Base-by-base conservation (phyloP, 2,113 vertebrate species). In the Sapajus apella region DNA sequence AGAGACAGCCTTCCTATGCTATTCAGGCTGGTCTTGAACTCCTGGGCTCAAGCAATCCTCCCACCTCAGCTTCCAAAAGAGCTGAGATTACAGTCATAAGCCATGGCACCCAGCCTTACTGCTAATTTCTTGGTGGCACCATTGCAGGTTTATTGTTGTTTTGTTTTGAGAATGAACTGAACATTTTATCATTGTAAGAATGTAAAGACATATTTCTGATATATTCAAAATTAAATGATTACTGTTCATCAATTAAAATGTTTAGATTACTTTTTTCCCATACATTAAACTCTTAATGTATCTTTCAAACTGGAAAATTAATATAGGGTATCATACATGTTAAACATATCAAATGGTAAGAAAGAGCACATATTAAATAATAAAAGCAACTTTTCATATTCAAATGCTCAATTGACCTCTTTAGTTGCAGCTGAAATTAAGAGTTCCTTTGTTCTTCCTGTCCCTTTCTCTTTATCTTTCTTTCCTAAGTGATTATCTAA, bases 231-330 rank as follows among this genome's bases (percentile, higher is more conserved):
- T 80, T 88, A 47, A 94, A 37, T 68, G 40, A 68, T 94, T 68
- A 77, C 27, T 90, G 6, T 50, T 95, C 55, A 70, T 80, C 27
- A 73, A 2, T 72, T 47, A 70, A 47, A 73, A 50, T 20, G 11
- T 58, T 91, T 91, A 73, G 18, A 83, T 90, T 89, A 47, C 20
- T 87, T 80, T 87, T 87, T 91, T 25, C 82, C 25, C 23, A 52
- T 52, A 52, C 6, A 73, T 72, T 6, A 66, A 55, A 87, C 25
- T 37, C 37, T 95, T 56, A 83, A 89, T 2, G 5, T 66, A 79
- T 43, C 45, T 92, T 93, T 90, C 75, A 93, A 90, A 91, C 35
- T 93, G 30, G 37, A 97, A 82, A 79, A 76, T 12, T 61, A 91
- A 89, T 83, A 55, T 50, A 84, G 32, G 4, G 1, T 52, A 18